phyloP scores from a whole-genome alignment of 2,113 vertebrate genomes.

The Aegotheles bennettii region DNA sequence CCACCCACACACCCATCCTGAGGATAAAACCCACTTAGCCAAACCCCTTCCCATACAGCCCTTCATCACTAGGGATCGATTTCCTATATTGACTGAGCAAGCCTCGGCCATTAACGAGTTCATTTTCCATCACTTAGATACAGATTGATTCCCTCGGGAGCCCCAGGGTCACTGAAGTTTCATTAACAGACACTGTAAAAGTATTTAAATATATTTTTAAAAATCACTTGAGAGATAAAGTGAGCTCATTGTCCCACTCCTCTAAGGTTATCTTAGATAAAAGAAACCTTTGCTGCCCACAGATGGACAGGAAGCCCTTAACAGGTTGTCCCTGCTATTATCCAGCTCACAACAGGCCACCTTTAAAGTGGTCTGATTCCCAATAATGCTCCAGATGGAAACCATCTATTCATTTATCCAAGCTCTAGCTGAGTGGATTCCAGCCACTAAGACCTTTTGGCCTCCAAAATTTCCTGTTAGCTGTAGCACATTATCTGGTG shows the following conservation, averaged over 20 bases:
- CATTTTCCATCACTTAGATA: slow-evolving; percentile 63
- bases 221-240: neutral
- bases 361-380: neutral
- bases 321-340: neutral
- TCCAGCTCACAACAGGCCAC: neutral
- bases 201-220: slow-evolving; percentile 29
- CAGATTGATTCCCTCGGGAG: slow-evolving; percentile 42
- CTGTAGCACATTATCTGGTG: neutral
- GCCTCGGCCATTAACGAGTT: slow-evolving; percentile 54
- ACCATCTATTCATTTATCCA: neutral
- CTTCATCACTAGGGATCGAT: slow-evolving; percentile 53
- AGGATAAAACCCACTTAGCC: neutral
- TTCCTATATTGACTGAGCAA: slow-evolving; percentile 22
- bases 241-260: neutral
- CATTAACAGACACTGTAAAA: slow-evolving; percentile 37
- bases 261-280: neutral
- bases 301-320: slow-evolving; percentile 18
- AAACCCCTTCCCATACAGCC: slow-evolving; percentile 25
- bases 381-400: neutral
- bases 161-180: slow-evolving; percentile 35
- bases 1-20: neutral
- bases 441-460: neutral
- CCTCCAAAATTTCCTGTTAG: neutral
- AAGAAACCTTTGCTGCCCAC: neutral
- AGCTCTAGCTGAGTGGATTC: neutral